phyloP scores from a whole-genome alignment of 2,888 invertebrate genomes.

The Pyrrhia umbra region DNA sequence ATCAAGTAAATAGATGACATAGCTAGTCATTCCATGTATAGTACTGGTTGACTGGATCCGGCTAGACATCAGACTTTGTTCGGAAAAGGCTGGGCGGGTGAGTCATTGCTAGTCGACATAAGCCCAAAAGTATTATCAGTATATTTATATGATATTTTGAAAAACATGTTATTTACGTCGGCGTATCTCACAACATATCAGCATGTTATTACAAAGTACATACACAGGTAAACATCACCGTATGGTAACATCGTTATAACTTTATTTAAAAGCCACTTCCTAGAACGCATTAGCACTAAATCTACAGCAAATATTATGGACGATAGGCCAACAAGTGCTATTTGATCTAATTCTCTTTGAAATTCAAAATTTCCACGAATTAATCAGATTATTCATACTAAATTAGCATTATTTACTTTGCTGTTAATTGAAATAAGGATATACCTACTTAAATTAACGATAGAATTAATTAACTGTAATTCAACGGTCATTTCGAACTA shows the following conservation, averaged over 20 bases:
- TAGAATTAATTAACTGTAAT: conserved; percentile 9
- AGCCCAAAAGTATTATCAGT: not conserved
- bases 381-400: conserved; percentile 21
- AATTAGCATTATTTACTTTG: conserved; percentile 35
- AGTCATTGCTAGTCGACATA: not conserved
- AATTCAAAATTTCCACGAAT: conserved; percentile 19
- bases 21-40: too few relatives aligned
- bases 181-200: conserved; percentile 8
- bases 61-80: too few relatives aligned
- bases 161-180: not conserved
- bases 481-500: not conserved
- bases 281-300: conserved; percentile 33
- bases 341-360: conserved; percentile 37
- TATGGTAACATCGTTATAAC: not conserved
- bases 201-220: conserved; percentile 4
- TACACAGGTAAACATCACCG: conserved; percentile 9
- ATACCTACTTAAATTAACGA: conserved; percentile 1
- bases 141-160: not conserved
- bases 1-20: too few relatives aligned
- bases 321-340: conserved; percentile 20
- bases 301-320: conserved; percentile 21
- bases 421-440: conserved; percentile 17
- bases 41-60: too few relatives aligned
- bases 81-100: too few relatives aligned
- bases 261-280: conserved; percentile 17